Percentiles rank a stretch among this genome's conserved stretches.
phyloP scores from a whole-genome alignment of 2,113 vertebrate species.

The Tyrannus savana region DNA sequence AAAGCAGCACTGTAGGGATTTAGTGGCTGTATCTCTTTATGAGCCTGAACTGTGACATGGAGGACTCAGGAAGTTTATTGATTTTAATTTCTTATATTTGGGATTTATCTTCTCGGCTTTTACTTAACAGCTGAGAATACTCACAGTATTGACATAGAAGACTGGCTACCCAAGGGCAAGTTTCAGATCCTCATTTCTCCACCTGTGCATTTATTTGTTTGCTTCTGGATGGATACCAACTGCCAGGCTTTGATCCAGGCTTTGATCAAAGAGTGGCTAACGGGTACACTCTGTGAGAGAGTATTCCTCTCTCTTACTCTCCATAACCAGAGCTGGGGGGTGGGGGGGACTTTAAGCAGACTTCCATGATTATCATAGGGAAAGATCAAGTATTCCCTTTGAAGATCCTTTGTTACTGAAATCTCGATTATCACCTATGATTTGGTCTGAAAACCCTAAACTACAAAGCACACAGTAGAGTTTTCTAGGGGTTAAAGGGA shows the following conservation, averaged over 20 bases:
- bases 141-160: neutral
- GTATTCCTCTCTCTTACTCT: neutral
- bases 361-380: neutral
- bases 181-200: conserved; percentile 25
- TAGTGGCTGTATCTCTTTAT: conserved; percentile 38
- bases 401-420: neutral
- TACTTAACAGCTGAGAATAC: conserved; percentile 20
- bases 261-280: conserved; percentile 5
- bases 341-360: neutral
- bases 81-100: conserved; percentile 65
- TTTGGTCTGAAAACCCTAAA: neutral
- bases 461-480: neutral
- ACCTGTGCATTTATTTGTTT: conserved; percentile 1
- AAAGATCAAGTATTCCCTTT: conserved; percentile 15
- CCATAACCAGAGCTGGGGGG: neutral
- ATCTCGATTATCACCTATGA: neutral
- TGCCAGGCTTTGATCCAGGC: conserved; percentile 23
- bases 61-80: conserved; percentile 18
- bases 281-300: neutral
- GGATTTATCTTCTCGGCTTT: conserved; percentile 38
- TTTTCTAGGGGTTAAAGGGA: neutral
- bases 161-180: neutral
- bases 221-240: neutral
- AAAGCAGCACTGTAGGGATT: conserved; percentile 32
- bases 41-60: conserved; percentile 34